Evolutionary conservation across 2,888 invertebrate species (phyloP).

Genomic region (Rhyacophila evoluta): DNA sequence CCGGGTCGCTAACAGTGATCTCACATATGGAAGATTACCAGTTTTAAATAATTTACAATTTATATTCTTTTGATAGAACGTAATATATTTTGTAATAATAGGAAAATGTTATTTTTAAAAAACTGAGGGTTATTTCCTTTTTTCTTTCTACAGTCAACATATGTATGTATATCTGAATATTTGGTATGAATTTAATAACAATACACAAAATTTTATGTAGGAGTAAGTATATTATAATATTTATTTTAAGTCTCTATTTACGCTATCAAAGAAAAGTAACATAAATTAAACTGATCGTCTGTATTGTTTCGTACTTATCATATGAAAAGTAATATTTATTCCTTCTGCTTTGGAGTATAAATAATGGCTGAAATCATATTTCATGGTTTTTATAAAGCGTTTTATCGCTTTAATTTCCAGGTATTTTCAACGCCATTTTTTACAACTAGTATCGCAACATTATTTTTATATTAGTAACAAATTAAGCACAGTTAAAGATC

Average conservation of each 20-base stretch:
- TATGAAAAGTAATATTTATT: conserved; percentile 42
- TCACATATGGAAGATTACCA: neutral
- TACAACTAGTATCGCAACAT: neutral
- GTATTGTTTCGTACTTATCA: conserved; percentile 36
- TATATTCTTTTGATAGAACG: no score
- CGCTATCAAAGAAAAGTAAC: neutral
- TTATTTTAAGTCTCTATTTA: neutral
- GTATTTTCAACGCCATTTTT: neutral
- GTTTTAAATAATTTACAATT: neutral
- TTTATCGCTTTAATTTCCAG: conserved; percentile 12
- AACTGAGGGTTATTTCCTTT: no score
- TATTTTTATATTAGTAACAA: neutral
- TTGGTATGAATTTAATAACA: no score
- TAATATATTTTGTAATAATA: no score
- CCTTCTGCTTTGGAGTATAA: conserved; percentile 44
- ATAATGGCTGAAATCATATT: conserved; percentile 51
- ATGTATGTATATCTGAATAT: no score
- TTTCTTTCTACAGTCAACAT: no score
- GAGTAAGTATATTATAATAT: neutral
- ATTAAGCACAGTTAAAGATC: no score
- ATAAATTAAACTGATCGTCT: conserved; percentile 23
- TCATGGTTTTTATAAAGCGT: conserved; percentile 50
- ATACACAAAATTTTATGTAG: neutral
- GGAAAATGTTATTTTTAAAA: no score
- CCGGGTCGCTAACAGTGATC: no score